Percentiles rank a stretch among this genome's conserved stretches.
Evolutionary conservation across 2,113 vertebrate species (phyloP).

Genomic region (Zapornia atra): DNA sequence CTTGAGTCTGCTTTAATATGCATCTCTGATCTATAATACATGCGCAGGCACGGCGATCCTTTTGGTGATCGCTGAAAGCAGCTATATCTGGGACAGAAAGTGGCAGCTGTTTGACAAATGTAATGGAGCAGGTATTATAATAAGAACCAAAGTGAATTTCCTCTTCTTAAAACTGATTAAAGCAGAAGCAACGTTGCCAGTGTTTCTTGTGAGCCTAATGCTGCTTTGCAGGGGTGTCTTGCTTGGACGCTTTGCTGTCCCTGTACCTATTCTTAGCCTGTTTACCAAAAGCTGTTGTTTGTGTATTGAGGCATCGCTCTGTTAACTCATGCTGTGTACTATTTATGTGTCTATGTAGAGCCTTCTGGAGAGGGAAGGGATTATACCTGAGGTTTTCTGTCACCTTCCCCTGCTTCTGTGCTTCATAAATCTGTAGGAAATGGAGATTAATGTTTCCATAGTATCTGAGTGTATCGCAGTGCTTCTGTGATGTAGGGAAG

Average conservation of each 20-base stretch:
- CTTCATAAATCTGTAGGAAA: background rate
- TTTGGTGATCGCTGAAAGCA: background rate
- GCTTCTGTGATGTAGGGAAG: background rate
- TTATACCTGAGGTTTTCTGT: background rate
- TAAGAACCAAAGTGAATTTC: slow-evolving; percentile 21
- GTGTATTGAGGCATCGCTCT: background rate
- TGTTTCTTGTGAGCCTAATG: background rate
- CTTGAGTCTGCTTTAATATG: background rate
- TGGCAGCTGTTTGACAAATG: slow-evolving; percentile 8
- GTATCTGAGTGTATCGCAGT: background rate
- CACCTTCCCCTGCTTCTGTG: background rate
- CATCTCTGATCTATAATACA: background rate
- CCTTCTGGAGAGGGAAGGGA: background rate
- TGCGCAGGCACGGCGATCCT: background rate
- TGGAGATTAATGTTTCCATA: background rate
- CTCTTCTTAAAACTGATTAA: background rate
- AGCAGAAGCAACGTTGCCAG: background rate
- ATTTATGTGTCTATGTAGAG: background rate
- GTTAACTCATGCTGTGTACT: background rate
- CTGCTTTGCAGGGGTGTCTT: background rate
- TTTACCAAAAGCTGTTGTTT: background rate
- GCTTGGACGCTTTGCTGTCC: background rate
- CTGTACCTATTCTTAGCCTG: slow-evolving; percentile 22
- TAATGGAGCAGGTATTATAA: background rate
- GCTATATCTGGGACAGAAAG: background rate